These are phyloP conservation scores for Neogobius melanostomus DNA, from an alignment of 2,113 vertebrate genomes.

Conservation along the genomic window DNA sequence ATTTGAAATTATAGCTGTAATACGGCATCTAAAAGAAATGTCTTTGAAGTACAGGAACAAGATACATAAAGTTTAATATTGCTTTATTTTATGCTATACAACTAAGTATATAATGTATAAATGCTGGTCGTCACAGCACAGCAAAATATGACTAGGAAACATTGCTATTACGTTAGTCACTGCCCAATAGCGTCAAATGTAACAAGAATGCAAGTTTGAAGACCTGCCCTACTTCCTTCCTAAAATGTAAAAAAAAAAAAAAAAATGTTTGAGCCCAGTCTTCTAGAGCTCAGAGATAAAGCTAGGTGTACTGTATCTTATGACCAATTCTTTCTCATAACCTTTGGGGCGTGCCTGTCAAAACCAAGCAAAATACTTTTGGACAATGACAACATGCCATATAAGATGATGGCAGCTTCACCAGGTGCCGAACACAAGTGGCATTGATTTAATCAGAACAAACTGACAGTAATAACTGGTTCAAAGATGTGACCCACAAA, in stretches of 20 bases:
- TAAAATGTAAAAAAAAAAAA: too few species aligned
- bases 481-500: conserved; percentile 1
- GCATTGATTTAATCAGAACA: background rate
- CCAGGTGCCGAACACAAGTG: background rate
- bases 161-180: too few species aligned
- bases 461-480: background rate
- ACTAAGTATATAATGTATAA: too few species aligned
- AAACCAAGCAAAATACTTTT: background rate
- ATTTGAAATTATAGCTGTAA: background rate
- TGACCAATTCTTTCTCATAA: background rate
- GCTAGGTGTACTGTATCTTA: background rate
- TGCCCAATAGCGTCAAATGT: too few species aligned
- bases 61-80: too few species aligned
- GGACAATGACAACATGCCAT: background rate
- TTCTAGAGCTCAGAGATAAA: too few species aligned
- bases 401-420: background rate
- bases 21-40: background rate
- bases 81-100: too few species aligned
- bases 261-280: too few species aligned
- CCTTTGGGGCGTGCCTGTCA: background rate
- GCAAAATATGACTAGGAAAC: too few species aligned
- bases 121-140: too few species aligned
- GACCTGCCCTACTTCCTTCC: too few species aligned
- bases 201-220: too few species aligned
- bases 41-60: background rate